Percentiles rank a stretch among this genome's conserved stretches.
Conservation (phyloP, 2,888 invertebrate species). For the Melanargia galathea region DNA sequence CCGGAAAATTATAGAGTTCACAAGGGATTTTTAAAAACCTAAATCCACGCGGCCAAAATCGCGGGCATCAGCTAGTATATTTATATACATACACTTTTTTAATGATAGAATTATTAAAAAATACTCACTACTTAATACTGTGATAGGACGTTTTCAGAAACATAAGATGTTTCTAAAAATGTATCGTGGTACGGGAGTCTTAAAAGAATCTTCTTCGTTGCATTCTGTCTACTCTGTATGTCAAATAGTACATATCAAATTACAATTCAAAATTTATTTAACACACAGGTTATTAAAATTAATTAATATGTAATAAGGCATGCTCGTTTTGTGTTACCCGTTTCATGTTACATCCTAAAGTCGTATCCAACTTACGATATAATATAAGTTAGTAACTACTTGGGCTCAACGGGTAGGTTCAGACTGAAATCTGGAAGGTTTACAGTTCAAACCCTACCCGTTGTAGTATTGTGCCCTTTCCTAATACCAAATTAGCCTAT, state of each 20-base stretch:
- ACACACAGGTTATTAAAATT: constrained; percentile 6
- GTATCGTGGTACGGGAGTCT: constrained; percentile 6
- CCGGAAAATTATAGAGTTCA: no score
- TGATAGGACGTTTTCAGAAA: not conserved
- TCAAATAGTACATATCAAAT: no score
- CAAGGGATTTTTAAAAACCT: no score
- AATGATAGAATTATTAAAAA: no score
- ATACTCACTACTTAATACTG: no score
- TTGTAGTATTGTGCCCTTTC: no score
- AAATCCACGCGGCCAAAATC: no score
- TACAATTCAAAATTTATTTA: not conserved
- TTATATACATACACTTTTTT: no score
- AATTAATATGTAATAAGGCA: not conserved
- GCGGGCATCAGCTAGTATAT: no score
- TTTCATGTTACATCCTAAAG: not conserved
- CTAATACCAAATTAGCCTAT: no score
- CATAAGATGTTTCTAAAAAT: constrained; percentile 5
- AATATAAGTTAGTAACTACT: no score
- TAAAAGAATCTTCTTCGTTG: not conserved
- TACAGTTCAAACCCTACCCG: no score
- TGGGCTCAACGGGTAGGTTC: not conserved
- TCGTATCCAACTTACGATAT: not conserved
- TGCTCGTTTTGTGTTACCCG: constrained; percentile 21
- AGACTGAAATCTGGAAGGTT: not conserved
- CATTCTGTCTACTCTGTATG: not conserved